Conservation (phyloP, 2,113 vertebrate species). For the Rana temporaria region DNA sequence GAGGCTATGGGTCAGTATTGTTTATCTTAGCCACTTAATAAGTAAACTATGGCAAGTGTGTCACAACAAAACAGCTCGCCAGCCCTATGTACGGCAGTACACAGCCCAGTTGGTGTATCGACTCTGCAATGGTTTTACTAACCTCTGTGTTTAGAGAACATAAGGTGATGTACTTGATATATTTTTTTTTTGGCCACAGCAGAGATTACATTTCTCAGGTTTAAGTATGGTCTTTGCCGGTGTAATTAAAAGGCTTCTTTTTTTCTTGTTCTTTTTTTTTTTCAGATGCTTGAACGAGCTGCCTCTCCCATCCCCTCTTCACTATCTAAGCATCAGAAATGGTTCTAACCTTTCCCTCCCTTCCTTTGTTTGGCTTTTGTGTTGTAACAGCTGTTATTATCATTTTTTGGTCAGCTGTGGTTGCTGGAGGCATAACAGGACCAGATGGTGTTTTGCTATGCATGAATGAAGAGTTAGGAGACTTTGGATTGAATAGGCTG, state of each 20-base stretch:
- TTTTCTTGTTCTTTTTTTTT: slow-evolving; percentile 49
- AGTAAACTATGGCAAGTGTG: slow-evolving; percentile 5
- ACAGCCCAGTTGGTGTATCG: slow-evolving; percentile 17
- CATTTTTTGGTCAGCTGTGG: slow-evolving; percentile 99
- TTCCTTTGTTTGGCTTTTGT: slow-evolving; percentile 99
- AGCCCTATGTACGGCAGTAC: not conserved
- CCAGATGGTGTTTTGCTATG: slow-evolving; percentile 99
- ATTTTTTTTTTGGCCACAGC: slow-evolving; percentile 59
- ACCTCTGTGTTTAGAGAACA: slow-evolving; percentile 21
- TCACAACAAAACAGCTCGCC: slow-evolving; percentile 12
- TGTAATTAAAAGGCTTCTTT: slow-evolving; percentile 70
- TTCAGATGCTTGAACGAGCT: slow-evolving; percentile 75
- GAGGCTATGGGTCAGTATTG: slow-evolving; percentile 2
- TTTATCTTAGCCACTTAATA: slow-evolving; percentile 29
- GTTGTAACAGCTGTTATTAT: slow-evolving; percentile 99
- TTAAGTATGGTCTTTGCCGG: slow-evolving; percentile 77
- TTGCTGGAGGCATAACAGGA: slow-evolving; percentile 99
- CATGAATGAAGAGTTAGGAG: slow-evolving; percentile 99
- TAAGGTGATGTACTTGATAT: slow-evolving; percentile 47
- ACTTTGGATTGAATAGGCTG: slow-evolving; percentile 97
- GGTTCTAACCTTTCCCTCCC: slow-evolving; percentile 92
- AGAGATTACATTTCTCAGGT: slow-evolving; percentile 78
- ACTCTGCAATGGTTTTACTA: slow-evolving; percentile 34
- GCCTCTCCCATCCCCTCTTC: slow-evolving; percentile 79
- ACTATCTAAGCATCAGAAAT: slow-evolving; percentile 85